Evolutionary conservation across 92 coral and sea anemone genomes (phyloP), one percentile per base, ranked within the genome.

Genomic region (Montipora capitata): DNA sequence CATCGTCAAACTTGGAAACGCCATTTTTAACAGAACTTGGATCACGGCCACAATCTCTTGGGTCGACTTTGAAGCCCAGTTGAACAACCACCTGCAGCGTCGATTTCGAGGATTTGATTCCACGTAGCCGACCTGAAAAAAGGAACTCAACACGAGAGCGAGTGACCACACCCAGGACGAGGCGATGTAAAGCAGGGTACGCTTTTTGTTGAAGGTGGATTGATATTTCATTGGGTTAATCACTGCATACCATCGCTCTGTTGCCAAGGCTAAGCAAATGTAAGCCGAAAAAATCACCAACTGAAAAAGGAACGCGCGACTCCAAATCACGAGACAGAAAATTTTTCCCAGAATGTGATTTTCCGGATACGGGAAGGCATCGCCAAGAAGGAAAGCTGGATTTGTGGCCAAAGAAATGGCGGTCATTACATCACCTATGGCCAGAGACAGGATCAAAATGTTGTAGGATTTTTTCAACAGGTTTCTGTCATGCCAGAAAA

Each of bases 181-280:
- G 9, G 80, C 44, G 51, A 96, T 85, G 63, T 90, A 88, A 12
- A 84, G 77, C 38, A 84, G 79, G 17, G 92, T 88, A 61, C 94
- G 88, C 38, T 63, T 71, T 12, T 77, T 92, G 48, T 89, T 84
- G 52, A 89, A 84, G 27, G 88, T 85, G 11, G 64, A 77, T 57
- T 82, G 91, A 87, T 94, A 96, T 45, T 79, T 83, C 79, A 93
- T 54, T 10, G 99, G 99, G 64, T 86, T 94, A 41, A 94, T 69
- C 7, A 93, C 94, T 1, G 99, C 96, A 64, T 91, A 93, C 99
- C 99, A 96, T 57, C 99, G 96, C 81, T 96, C 99, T 16, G 90
- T 85, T 38, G 98, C 91, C 89, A 96, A 81, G 40, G 92, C 93
- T 77, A 91, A 83, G 79, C 94, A 94, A 12, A 94, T 94, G 82